These are phyloP conservation scores for Drosophila kanapiae DNA, from an alignment of 1,140 invertebrate species.

Conservation along the genomic window DNA sequence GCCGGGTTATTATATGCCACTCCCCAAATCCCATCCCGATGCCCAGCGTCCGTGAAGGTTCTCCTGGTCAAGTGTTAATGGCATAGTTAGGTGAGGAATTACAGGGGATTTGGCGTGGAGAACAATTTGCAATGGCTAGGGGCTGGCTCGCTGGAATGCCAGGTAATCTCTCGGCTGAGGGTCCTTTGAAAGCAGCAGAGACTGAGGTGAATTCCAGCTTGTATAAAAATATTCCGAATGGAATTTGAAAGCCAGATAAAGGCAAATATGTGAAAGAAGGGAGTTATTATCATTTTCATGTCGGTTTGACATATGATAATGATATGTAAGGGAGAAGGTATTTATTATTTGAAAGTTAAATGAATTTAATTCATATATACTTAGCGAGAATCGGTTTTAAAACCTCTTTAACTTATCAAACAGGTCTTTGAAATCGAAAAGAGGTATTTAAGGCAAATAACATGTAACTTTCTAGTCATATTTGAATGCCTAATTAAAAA, in stretches of 20 bases:
- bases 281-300: too few relatives aligned
- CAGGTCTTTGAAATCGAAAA: too few relatives aligned
- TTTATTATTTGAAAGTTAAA: too few relatives aligned
- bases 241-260: slow-evolving; percentile 3
- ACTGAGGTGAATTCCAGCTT: slow-evolving; percentile 1
- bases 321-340: background rate
- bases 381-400: background rate
- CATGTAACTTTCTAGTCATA: too few relatives aligned
- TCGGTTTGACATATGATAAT: background rate
- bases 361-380: background rate
- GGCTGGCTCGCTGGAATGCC: background rate
- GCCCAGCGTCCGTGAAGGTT: slow-evolving; percentile 8
- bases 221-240: slow-evolving; percentile 2
- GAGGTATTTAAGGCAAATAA: too few relatives aligned
- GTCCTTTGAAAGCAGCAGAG: background rate
- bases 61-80: slow-evolving; percentile 57
- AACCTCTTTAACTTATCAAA: background rate
- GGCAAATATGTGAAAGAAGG: slow-evolving; percentile 2
- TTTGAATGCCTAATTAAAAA: too few relatives aligned
- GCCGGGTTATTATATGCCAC: slow-evolving; percentile 28
- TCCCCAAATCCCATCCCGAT: slow-evolving; percentile 2
- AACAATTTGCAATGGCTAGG: slow-evolving; percentile 17
- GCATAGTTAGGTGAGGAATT: slow-evolving; percentile 45
- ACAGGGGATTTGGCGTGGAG: slow-evolving; percentile 10
- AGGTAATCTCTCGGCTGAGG: background rate